Evolutionary conservation across 2,797 vertebrate genomes (phyloP).

Genomic region (Arremon brunneinucha): DNA sequence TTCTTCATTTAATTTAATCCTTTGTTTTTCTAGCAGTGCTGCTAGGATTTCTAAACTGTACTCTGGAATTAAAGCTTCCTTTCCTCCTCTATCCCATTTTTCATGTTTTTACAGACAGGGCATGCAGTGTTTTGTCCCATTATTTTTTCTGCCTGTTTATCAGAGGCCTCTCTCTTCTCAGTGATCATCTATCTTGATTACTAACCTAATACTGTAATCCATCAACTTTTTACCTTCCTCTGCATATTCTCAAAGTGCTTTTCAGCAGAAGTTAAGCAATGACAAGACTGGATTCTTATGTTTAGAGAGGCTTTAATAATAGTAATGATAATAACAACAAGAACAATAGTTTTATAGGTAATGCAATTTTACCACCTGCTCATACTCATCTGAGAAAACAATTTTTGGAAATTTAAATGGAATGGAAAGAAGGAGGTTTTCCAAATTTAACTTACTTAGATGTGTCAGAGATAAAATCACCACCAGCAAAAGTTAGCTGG

Average conservation of each 20-base stretch:
- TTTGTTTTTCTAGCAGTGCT: neutral
- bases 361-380: neutral
- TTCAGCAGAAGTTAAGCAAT: neutral
- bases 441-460: neutral
- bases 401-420: neutral
- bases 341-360: neutral
- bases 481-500: neutral
- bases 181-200: neutral
- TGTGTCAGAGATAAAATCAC: neutral
- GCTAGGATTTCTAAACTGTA: neutral
- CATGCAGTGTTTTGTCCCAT: neutral
- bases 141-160: neutral
- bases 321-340: neutral
- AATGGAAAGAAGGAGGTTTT: neutral
- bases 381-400: neutral
- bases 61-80: fast-evolving
- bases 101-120: neutral
- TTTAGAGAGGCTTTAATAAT: neutral
- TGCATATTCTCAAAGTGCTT: neutral
- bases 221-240: neutral
- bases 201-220: neutral
- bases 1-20: neutral
- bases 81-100: neutral
- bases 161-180: neutral
- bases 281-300: neutral